Conservation (phyloP, 2,113 vertebrate genomes). For the Falco punctatus region DNA sequence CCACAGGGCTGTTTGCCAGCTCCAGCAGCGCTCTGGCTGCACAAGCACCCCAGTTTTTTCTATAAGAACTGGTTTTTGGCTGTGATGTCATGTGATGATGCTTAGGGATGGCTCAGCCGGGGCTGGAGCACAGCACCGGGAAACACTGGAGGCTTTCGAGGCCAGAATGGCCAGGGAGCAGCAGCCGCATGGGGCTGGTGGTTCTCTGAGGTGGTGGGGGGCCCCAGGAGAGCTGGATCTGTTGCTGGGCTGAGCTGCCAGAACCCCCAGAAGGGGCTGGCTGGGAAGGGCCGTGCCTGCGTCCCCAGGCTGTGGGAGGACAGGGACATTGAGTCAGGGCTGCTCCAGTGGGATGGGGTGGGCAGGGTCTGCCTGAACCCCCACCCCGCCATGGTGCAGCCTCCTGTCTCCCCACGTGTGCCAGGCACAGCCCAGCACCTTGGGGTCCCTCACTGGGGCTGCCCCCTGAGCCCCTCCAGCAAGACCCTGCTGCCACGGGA, state of each 20-base stretch:
- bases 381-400: not conserved
- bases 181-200: too few relatives aligned
- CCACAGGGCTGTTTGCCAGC: not conserved
- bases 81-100: not conserved
- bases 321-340: not conserved
- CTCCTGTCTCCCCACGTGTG: not conserved
- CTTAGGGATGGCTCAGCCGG: not conserved
- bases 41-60: not conserved
- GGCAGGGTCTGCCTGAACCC: not conserved
- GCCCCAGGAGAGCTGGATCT: not conserved
- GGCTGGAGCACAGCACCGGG: too few relatives aligned
- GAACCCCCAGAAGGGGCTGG: too few relatives aligned
- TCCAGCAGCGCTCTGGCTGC: not conserved
- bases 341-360: not conserved
- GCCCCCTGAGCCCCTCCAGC: not conserved
- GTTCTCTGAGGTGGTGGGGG: not conserved
- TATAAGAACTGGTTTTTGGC: rapidly evolving
- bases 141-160: too few relatives aligned
- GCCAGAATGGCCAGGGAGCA: too few relatives aligned
- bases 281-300: not conserved
- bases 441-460: not conserved
- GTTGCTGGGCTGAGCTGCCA: too few relatives aligned
- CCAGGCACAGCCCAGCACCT: not conserved
- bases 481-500: not conserved
- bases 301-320: not conserved